Base-by-base conservation (phyloP, 2,888 invertebrate genomes). In the Melieria crassipennis region DNA sequence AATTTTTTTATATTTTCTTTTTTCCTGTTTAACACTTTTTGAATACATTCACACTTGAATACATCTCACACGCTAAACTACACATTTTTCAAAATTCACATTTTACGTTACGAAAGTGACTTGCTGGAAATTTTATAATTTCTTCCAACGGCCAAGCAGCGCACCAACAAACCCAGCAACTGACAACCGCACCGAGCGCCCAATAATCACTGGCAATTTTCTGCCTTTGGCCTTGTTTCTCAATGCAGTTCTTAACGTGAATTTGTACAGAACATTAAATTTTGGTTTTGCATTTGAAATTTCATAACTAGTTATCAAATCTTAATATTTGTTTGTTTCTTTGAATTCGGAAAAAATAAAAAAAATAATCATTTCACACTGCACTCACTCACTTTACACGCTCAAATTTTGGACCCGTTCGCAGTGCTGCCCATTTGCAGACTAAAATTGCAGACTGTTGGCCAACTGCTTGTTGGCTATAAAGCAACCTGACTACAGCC, bases 341-440 rank as follows among this genome's bases (percentile, higher is more conserved):
- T 30, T 2, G 3, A 30, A 1, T 30, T 30, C 30, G 30, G 2
- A 30, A 30, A 30, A 30, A 30, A 1, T 30, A 3, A 30, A 30
- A 30, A 30, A 30, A 30, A 30, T 1, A 30, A 30, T 30, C 30
- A 1, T 30, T 30, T 30, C 30, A 30, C 30, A 30, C 30, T 30
- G 30, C 30, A 30, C 30, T 30, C 30, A 30, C 30, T 30, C 30
- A 30, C 30, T 30, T 30, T 30, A 30, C 30, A 30, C 30, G 30
- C 30, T 30, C 30, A 30, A 30, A 30, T 30, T 30, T 30, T 30
- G 30, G 30, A 73, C 76, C 78, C 85, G 84, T 82, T 83, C 83
- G 83, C 84, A 79, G 80, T 81, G 82, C 85, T 84, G 83, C 84
- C 84, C 81, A 82, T 82, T 83, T 84, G 85, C 85, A 85, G 85